Percentiles rank a stretch among this genome's conserved stretches.
Evolutionary conservation across 2,113 vertebrate species (phyloP).

Genomic region (Pogonocichla stellata): DNA sequence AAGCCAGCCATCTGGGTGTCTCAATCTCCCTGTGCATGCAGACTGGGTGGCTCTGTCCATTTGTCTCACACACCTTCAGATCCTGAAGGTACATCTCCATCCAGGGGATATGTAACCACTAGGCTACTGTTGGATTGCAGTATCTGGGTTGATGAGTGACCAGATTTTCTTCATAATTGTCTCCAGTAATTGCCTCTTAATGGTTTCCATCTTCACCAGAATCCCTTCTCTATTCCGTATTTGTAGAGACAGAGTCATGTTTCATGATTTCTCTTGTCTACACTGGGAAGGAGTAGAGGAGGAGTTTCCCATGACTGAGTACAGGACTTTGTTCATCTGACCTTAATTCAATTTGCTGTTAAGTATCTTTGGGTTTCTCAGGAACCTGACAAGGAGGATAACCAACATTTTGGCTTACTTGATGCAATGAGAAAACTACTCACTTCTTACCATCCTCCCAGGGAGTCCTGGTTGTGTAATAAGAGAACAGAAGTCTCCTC

Average conservation of each 20-base stretch:
- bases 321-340: not conserved
- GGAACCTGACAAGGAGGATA: not conserved
- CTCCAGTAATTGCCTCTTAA: slow-evolving; percentile 3
- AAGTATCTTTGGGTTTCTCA: not conserved
- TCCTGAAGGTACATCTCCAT: not conserved
- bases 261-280: slow-evolving; percentile 9
- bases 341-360: not conserved
- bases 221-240: not conserved
- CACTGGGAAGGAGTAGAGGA: not conserved
- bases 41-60: not conserved
- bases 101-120: not conserved
- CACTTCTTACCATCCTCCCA: not conserved
- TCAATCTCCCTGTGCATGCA: not conserved
- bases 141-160: not conserved
- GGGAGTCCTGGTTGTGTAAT: not conserved
- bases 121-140: not conserved
- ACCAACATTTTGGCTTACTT: not conserved
- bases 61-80: not conserved
- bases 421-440: not conserved
- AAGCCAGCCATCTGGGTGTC: not conserved
- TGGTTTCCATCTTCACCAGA: not conserved
- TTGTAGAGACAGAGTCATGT: not conserved
- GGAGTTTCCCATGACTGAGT: not conserved
- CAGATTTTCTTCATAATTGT: not conserved
- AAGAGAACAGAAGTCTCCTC: not conserved